Evolutionary conservation across 2,113 vertebrate genomes (phyloP).

Genomic region (Equus przewalskii): DNA sequence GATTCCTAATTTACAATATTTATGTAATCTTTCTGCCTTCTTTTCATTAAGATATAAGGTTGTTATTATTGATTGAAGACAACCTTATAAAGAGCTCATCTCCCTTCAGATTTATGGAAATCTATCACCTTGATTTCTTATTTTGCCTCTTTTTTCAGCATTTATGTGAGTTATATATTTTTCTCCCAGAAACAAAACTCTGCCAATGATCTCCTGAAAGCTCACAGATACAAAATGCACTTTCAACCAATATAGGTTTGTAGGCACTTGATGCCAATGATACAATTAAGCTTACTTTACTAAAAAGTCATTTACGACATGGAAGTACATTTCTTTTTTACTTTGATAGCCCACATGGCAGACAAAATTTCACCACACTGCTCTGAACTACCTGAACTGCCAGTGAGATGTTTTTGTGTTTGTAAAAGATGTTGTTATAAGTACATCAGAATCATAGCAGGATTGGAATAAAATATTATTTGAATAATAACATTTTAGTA

Average conservation of each 20-base stretch:
- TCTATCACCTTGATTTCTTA: neutral
- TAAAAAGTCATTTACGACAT: slow-evolving; percentile 6
- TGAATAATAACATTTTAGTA: slow-evolving; percentile 17
- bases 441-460: slow-evolving; percentile 24
- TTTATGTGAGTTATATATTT: neutral
- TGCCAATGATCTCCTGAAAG: neutral
- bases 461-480: neutral
- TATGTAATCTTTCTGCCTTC: neutral
- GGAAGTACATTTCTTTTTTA: slow-evolving; percentile 39
- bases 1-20: neutral
- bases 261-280: slow-evolving; percentile 33
- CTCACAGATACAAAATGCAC: neutral
- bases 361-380: neutral
- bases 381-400: neutral
- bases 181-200: slow-evolving; percentile 21
- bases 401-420: neutral
- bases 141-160: neutral
- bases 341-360: slow-evolving; percentile 14
- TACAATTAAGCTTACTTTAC: slow-evolving; percentile 28
- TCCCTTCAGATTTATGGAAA: neutral
- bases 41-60: neutral
- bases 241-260: neutral
- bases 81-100: neutral
- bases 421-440: neutral
- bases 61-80: neutral